A percentile compares a stretch with the other conserved stretches of the same genome.
Evolutionary conservation across 2,888 invertebrate genomes (phyloP).

Genomic region (Drosophila buzzatii): DNA sequence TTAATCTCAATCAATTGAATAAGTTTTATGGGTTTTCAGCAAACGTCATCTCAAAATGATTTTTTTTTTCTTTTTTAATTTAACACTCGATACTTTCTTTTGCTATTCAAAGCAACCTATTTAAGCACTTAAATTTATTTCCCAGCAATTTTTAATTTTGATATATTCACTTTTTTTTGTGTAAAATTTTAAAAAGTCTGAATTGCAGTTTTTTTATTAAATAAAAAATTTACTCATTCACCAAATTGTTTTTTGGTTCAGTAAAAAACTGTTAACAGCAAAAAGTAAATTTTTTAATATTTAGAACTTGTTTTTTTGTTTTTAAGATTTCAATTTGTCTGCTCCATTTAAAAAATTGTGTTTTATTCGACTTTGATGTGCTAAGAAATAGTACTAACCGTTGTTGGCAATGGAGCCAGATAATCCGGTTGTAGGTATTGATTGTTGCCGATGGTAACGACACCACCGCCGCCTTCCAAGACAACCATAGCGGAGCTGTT

Average conservation of each 20-base stretch:
- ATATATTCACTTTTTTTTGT: not conserved
- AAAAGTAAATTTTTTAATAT: not conserved
- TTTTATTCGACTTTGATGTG: not conserved
- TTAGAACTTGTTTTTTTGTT: not conserved
- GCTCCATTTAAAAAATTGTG: not conserved
- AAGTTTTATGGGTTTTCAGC: too few relatives aligned
- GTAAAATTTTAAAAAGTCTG: not conserved
- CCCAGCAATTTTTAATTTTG: conserved; percentile 5
- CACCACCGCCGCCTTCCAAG: conserved; percentile 95
- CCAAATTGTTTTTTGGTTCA: not conserved
- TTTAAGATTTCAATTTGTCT: not conserved
- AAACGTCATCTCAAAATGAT: too few relatives aligned
- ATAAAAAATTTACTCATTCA: not conserved
- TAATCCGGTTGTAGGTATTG: conserved; percentile 99
- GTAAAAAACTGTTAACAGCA: not conserved
- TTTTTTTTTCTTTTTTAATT: too few relatives aligned
- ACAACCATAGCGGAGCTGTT: conserved; percentile 90
- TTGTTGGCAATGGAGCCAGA: conserved; percentile 95
- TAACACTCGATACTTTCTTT: not conserved
- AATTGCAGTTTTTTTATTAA: not conserved
- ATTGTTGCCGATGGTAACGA: conserved; percentile 95
- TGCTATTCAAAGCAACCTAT: not conserved
- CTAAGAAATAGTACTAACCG: conserved; percentile 89
- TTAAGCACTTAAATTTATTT: not conserved
- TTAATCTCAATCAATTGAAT: too few relatives aligned